These are phyloP conservation scores for Fratercula arctica DNA, from an alignment of 2,797 vertebrate genomes.

Conservation along the genomic window DNA sequence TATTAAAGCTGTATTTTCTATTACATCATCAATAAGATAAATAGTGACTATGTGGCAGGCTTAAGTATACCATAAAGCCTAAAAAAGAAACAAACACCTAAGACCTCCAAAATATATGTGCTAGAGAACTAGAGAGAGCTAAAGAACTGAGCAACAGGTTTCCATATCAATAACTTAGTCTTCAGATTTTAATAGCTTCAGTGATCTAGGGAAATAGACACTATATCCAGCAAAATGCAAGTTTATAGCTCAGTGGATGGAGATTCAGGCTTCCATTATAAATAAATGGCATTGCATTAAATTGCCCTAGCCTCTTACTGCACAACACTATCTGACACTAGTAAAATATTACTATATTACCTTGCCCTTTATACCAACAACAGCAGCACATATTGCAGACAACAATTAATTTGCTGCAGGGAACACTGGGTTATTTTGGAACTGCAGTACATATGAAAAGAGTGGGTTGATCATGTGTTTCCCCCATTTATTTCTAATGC, in stretches of 20 bases:
- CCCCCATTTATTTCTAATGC: not conserved
- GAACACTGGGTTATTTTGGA: not conserved
- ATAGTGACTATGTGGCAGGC: not conserved
- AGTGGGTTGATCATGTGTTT: not conserved
- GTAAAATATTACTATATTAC: slow-evolving; percentile 48
- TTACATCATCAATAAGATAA: not conserved
- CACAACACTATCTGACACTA: not conserved
- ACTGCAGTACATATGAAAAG: not conserved
- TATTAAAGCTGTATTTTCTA: not conserved
- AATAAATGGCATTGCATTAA: slow-evolving; percentile 42
- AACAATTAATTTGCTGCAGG: slow-evolving; percentile 6
- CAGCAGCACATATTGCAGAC: not conserved
- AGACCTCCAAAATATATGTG: not conserved
- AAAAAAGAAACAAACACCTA: slow-evolving; percentile 17
- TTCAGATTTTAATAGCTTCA: slow-evolving; percentile 53
- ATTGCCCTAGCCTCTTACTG: slow-evolving; percentile 10
- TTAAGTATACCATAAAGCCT: slow-evolving; percentile 8
- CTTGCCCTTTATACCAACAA: slow-evolving; percentile 33
- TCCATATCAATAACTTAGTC: slow-evolving; percentile 37
- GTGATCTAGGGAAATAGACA: slow-evolving; percentile 32
- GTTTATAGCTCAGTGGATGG: slow-evolving; percentile 22
- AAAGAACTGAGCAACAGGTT: slow-evolving; percentile 22
- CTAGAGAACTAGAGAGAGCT: not conserved
- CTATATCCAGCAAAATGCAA: slow-evolving; percentile 21
- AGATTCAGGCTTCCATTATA: not conserved